Evolutionary conservation across 1,140 invertebrate species (phyloP).

Genomic region (Bombus fervidus): DNA sequence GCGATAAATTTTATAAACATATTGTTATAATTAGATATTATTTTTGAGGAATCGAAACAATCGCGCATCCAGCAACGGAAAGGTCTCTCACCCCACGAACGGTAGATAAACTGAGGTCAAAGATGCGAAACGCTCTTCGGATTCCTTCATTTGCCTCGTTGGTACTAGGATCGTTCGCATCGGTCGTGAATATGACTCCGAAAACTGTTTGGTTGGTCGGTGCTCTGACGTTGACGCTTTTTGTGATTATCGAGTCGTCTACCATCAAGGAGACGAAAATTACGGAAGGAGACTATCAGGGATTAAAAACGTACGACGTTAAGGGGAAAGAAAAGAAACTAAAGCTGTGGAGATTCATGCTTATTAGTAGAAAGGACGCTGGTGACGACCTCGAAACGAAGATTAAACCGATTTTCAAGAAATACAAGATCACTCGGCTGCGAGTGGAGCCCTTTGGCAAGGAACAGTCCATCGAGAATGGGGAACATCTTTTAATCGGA

Average conservation of each 20-base stretch:
- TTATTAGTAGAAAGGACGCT: neutral
- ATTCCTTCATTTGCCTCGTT: slow-evolving; percentile 31
- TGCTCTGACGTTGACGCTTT: neutral
- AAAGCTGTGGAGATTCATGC: neutral
- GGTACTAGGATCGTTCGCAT: neutral
- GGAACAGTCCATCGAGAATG: neutral
- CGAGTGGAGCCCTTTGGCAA: no score
- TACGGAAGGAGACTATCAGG: neutral
- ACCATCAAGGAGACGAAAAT: neutral
- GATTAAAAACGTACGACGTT: neutral
- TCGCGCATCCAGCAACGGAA: neutral
- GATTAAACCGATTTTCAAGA: neutral
- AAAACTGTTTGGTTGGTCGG: neutral
- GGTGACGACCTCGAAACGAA: neutral
- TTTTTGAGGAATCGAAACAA: neutral
- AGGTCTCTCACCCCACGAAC: slow-evolving; percentile 37
- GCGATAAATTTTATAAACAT: slow-evolving; percentile 8
- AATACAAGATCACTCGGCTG: neutral
- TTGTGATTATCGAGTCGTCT: slow-evolving; percentile 5
- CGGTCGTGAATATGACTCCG: slow-evolving; percentile 40
- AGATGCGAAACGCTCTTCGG: slow-evolving; percentile 24
- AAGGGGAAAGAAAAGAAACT: neutral
- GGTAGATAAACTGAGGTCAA: slow-evolving; percentile 56
- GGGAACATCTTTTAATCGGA: neutral
- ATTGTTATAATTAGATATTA: slow-evolving; percentile 24